Evolutionary conservation across 2,797 vertebrate species (phyloP).

Genomic region (Bufotes viridis): DNA sequence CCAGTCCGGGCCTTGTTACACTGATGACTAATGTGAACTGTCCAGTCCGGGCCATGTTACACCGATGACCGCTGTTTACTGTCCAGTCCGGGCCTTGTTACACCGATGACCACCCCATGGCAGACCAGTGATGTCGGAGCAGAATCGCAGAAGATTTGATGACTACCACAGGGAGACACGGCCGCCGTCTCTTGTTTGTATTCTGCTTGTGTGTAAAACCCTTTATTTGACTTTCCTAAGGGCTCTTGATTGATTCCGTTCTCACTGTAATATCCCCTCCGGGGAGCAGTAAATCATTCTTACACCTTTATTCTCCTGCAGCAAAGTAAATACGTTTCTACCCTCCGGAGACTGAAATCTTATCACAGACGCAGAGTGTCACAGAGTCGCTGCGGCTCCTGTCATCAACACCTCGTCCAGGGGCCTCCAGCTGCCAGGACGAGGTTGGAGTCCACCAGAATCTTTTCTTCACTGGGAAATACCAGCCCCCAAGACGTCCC

Average conservation of each 20-base stretch:
- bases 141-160: background rate
- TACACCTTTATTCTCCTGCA: constrained; percentile 1
- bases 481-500: too few species aligned
- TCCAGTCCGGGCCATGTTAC: too few species aligned
- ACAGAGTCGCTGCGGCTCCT: background rate
- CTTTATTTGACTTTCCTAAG: constrained; percentile 50
- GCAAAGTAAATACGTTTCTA: constrained; percentile 38
- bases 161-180: background rate
- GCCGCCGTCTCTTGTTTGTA: background rate
- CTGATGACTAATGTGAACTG: too few species aligned
- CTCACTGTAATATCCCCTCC: constrained; percentile 16
- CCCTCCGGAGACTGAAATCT: constrained; percentile 30
- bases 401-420: too few species aligned
- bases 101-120: background rate
- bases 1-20: too few species aligned
- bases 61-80: too few species aligned
- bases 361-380: background rate
- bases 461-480: too few species aligned
- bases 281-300: constrained; percentile 43
- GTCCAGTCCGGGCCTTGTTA: too few species aligned
- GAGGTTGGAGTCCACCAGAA: background rate
- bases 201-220: constrained; percentile 24
- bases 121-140: background rate
- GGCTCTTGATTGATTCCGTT: constrained; percentile 42
- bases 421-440: background rate